Evolutionary conservation across 2,888 invertebrate genomes (phyloP), one percentile per base, ranked within the genome.

Genomic region (Lasioglossum oenotherae): DNA sequence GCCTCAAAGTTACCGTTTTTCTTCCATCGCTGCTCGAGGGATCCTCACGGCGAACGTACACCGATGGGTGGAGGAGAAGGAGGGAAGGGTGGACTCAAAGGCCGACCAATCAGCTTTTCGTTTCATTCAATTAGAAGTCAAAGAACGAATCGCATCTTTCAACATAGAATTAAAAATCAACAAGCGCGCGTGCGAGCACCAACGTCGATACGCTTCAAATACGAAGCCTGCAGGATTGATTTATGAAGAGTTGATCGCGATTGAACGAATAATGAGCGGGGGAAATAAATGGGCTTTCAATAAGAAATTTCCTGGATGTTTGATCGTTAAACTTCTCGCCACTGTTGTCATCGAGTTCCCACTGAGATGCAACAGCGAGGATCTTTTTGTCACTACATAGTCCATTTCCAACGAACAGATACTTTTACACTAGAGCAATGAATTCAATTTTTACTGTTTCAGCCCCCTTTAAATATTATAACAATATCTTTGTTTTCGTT

Each of bases 91-190:
- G 35, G 35, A 23, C 67, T 69, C 67, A 69, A 69, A 69, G 67
- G 16, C 67, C 67, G 35, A 35, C 67, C 67, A 69, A 69, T 69
- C 67, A 69, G 67, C 35, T 69, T 71, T 71, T 71, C 71, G n/a
- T 41, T 71, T 41, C 38, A 71, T 44, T 71, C 71, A 71, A 71
- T 71, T 71, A 71, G 41, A 71, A 38, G 38, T 71, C 71, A 41
- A 71, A 41, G 41, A 71, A 41, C 71, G 71, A 71, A 71, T 71
- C 71, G 71, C 71, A 41, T 71, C 71, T 71, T 71, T 71, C 71
- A 41, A n/a, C n/a, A n/a, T 71, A n/a, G 12, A 71, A 71, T 71
- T 41, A 71, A 71, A 71, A 41, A 38, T n/a, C 71, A 41, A 71
- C 41, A 71, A 69, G 67, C 23, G 6, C 10, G 16, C 35, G 35